A percentile compares a stretch with the other conserved stretches of the same genome.
These are phyloP conservation scores for Heliangelus exortis DNA, from an alignment of 2,797 vertebrate genomes.

Conservation along the genomic window DNA sequence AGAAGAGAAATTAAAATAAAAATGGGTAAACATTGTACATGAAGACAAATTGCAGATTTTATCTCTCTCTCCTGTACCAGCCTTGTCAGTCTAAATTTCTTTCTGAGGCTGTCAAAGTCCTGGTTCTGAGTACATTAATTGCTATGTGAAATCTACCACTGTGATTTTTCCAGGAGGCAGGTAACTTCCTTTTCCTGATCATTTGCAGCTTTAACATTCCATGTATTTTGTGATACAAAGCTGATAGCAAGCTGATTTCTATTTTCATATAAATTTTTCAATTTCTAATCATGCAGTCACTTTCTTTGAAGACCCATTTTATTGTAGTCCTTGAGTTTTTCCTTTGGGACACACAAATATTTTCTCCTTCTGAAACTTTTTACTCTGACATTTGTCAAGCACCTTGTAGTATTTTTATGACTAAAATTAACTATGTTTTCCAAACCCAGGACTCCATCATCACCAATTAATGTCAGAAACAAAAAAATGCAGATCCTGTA, in stretches of 20 bases:
- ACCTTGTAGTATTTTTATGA: not conserved
- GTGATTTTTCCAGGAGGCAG: not conserved
- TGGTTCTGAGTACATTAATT: not conserved
- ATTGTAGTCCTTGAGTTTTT: not conserved
- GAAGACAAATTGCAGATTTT: not conserved
- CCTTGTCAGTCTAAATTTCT: not conserved
- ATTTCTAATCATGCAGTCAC: not conserved
- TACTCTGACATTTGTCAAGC: not conserved
- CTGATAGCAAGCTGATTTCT: not conserved
- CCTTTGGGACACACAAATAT: not conserved
- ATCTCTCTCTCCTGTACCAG: not conserved
- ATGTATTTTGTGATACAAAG: not conserved
- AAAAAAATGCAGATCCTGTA: not conserved
- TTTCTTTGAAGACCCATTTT: not conserved
- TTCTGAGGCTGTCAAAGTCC: rapidly evolving
- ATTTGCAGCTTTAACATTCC: not conserved
- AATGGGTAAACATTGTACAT: not conserved
- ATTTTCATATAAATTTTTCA: not conserved
- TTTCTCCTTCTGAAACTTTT: not conserved
- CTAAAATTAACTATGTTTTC: not conserved
- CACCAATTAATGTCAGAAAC: not conserved
- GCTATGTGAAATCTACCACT: not conserved
- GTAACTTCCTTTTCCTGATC: not conserved
- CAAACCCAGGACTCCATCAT: not conserved
- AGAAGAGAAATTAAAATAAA: not conserved